Evolutionary conservation across 2,888 invertebrate genomes (phyloP).

Genomic region (Polymixis lichenea): DNA sequence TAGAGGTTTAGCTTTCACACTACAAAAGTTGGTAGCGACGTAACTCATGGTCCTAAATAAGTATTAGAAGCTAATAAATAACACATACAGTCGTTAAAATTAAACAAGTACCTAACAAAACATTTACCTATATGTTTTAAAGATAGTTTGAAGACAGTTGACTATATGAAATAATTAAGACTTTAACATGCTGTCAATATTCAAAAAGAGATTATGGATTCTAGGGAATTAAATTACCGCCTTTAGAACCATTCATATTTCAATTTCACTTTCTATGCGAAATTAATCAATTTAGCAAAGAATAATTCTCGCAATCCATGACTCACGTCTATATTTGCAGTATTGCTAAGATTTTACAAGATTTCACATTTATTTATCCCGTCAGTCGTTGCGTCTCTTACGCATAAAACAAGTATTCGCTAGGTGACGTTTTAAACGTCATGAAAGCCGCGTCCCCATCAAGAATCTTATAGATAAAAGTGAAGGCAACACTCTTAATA

Average conservation of each 20-base stretch:
- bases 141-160: neutral
- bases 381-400: no score
- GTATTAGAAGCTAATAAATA: constrained; percentile 57
- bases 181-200: neutral
- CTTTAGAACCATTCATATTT: neutral
- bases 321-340: neutral
- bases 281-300: neutral
- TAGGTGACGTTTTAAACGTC: no score
- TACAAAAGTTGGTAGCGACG: constrained; percentile 47
- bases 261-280: neutral
- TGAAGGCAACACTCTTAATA: no score
- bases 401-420: no score
- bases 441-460: no score
- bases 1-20: constrained; percentile 61
- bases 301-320: neutral
- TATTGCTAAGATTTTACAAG: no score
- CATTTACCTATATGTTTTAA: neutral
- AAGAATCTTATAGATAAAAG: no score
- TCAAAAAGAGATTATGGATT: neutral
- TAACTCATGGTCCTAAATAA: constrained; percentile 57
- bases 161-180: neutral
- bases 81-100: constrained; percentile 21
- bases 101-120: constrained; percentile 25
- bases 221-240: neutral
- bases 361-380: no score